Base-by-base conservation (phyloP, 2,888 invertebrate genomes). In the Rhaphigaster nebulosa region DNA sequence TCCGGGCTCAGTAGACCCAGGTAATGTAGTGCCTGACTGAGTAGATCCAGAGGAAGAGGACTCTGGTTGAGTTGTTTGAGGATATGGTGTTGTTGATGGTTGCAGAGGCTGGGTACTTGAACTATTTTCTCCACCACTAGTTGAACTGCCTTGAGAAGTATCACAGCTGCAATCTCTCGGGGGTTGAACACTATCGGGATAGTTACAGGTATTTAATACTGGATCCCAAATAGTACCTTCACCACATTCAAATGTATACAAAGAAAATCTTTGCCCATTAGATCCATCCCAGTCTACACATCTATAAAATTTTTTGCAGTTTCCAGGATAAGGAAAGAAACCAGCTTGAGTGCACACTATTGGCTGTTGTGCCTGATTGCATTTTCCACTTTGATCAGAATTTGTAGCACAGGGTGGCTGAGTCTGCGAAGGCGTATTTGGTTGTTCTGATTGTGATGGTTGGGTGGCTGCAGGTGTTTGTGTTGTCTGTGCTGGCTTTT, bases 231-330 rank as follows among this genome's bases (percentile, higher is more conserved):
- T 96, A 1, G 97, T 97, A 54, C 96, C 96, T 91, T 95, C 95
- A 26, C 95, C 95, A 93, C 97, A 97, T 87, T 95, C 95, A 93
- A 96, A 96, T 93, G 96, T 94, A 93, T 95, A 96, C 15, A 96
- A 94, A 90, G 95, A 96, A 93, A 95, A 96, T 91, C 93, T 93
- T 93, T 95, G 93, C 1, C 95, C 95, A 91, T 93, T 93, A 92
- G 95, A 94, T 18, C 94, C 94, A 92, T 95, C 95, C 95, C 95
- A 95, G 93, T 95, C 95, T 18, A 97, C 96, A 93, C 97, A 97
- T 92, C 97, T 95, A 93, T 96, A 97, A 94, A 97, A 97, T 93
- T 96, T 96, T 91, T 95, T 95, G 93, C 97, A 97, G 93, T 97
- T 95, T 87, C 94, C 94, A 70, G 95, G 94, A 93, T 97, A 96